These are phyloP conservation scores for Galago senegalensis DNA, from an alignment of 2,797 vertebrate species.

Conservation along the genomic window DNA sequence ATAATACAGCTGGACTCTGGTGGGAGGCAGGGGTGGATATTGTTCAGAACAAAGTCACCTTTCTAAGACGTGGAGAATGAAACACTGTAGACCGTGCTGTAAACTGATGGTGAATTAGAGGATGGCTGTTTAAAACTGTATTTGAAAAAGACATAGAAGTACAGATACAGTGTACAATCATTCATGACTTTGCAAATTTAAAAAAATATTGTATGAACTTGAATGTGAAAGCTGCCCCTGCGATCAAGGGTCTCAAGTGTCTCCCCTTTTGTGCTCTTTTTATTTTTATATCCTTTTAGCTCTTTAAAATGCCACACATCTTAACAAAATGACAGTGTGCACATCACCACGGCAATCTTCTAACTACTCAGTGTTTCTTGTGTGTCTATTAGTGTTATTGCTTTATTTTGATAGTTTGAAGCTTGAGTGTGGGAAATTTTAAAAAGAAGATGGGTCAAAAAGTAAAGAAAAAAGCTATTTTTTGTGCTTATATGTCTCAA, in stretches of 20 bases:
- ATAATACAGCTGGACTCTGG: background rate
- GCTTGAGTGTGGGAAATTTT: background rate
- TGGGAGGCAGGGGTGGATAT: background rate
- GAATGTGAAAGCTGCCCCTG: background rate
- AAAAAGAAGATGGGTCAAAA: background rate
- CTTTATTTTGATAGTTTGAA: background rate
- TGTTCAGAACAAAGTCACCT: background rate
- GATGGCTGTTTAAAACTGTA: background rate
- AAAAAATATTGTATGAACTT: background rate
- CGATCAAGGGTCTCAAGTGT: background rate
- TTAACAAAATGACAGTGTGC: background rate
- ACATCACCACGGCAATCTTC: background rate
- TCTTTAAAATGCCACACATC: background rate
- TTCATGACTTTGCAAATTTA: background rate
- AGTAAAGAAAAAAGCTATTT: background rate
- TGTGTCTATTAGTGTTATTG: background rate
- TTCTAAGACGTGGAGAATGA: background rate
- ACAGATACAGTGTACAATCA: background rate
- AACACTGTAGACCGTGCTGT: background rate
- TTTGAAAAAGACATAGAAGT: background rate
- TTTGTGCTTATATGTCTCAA: background rate
- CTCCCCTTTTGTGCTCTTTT: no score
- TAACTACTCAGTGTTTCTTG: background rate
- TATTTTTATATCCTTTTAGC: no score
- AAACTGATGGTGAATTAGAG: background rate